phyloP scores from a whole-genome alignment of 2,113 vertebrate species.

The Recurvirostra avosetta region DNA sequence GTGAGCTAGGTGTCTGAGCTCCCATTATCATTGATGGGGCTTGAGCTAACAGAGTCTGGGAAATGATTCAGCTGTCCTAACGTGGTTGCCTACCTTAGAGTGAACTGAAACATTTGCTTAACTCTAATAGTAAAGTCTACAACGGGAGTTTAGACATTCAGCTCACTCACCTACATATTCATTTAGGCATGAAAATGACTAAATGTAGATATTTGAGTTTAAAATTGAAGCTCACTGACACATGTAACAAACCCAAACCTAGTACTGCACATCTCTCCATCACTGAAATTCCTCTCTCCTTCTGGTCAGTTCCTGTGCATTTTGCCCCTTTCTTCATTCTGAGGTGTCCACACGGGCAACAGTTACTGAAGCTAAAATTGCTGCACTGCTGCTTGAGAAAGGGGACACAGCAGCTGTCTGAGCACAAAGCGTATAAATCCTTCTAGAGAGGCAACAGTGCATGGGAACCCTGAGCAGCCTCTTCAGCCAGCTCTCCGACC shows the following conservation, averaged over 20 bases:
- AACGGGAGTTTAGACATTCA: not conserved
- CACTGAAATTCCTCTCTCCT: not conserved
- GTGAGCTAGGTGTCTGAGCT: not conserved
- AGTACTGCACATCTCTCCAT: not conserved
- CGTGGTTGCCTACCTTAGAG: not conserved
- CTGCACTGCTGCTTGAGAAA: not conserved
- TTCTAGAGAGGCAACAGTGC: not conserved
- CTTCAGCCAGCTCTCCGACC: not conserved
- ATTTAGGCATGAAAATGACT: not conserved
- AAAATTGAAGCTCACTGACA: not conserved
- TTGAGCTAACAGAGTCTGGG: not conserved
- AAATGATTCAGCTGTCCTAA: not conserved
- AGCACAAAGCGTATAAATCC: not conserved
- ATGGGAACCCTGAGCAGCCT: not conserved
- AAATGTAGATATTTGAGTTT: not conserved
- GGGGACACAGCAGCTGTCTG: not conserved
- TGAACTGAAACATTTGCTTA: not conserved
- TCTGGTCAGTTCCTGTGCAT: not conserved
- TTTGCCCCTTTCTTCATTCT: not conserved
- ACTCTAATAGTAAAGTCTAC: not conserved
- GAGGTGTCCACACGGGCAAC: not conserved
- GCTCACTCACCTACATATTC: not conserved
- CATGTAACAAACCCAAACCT: not conserved
- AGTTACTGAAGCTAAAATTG: not conserved
- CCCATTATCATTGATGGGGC: not conserved